Base-by-base conservation (phyloP, 2,797 vertebrate genomes). In the Syngnathus rostellatus region DNA sequence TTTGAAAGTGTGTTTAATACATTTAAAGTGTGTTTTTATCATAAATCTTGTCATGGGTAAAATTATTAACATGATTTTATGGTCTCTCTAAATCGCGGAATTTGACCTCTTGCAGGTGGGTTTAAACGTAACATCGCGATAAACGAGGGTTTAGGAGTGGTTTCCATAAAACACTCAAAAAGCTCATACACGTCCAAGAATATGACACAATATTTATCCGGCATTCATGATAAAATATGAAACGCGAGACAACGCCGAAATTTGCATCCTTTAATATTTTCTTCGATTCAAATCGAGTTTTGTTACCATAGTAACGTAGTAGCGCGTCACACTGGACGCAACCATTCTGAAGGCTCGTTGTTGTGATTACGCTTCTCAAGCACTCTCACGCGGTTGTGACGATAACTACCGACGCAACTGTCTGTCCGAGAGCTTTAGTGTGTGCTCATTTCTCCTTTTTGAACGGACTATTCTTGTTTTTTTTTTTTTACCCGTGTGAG, bases 291-390 rank as follows among this genome's bases (percentile, higher is more conserved):
- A 64, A 72, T 69, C 78, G 71, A 80, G 77, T 73, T 55, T 6
- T 67, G 78, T 87, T 83, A 37, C 84, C 89, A 81, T 85, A 77
- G 85, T 77, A 82, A 93, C 89, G 2, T 31, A 23, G 40, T 48
- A 59, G 48, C 75, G 89, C 90, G 88, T 91, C 89, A 91, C 66
- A 57, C 39, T 51, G 87, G 90, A 88, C 79, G 67, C 75, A 59
- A 85, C 86, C 87, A 87, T 75, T 70, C 63, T 65, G 59, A 59
- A 65, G 14, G 45, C 1, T 57, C 55, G 55, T 14, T 16, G 25
- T 31, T 51, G 70, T 66, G 63, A 14, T 62, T 39, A 50, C 31
- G 6, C 59, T 19, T 2, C 19, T 64, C 41, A 10, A 10, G 60
- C 16, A 21, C 21, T 25, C 45, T 21, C 41, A 14, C 41, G 21